Base-by-base conservation (phyloP, 2,797 vertebrate species). In the Myotis vivesi region DNA sequence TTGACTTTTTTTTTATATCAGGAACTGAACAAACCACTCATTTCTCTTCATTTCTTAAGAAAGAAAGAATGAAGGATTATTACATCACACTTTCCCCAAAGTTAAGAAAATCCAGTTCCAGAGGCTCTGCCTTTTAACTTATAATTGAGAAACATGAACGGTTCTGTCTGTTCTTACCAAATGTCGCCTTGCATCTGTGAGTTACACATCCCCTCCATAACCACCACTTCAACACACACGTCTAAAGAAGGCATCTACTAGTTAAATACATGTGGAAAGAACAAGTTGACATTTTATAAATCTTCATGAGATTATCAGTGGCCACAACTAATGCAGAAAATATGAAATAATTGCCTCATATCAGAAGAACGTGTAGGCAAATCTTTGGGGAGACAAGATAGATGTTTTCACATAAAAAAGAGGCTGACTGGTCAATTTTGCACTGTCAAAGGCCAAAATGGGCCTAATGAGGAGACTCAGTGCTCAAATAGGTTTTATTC, bases 81-180 rank as follows among this genome's bases (percentile, higher is more conserved):
- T 97, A 85, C 15, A 17, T 97, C 97, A 98, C 97, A 97, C 97
- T 97, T 96, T 97, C 57, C 82, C 95, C 82, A 95, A 97, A 95
- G 94, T 96, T 87, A 94, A 98, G 89, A 94, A 92, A 97, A 92
- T 41, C 36, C 66, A 93, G 75, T 85, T 94, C 82, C 95, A 87
- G 88, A 95, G 82, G 9, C 55, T 91, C 57, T 64, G 57, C 71
- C 82, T 97, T 96, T 97, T 94, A 94, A 96, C 85, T 93, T 90
- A 33, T 83, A 94, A 96, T 86, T 94, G 93, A 96, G 92, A 93
- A 94, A 83, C 68, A 84, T 57, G 87, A 90, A 68, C 0, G 1
- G 76, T 38, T 92, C 89, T 95, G 51, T 80, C 38, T 57, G 73
- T 92, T 95, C 81, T 71, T 90, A 85, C 53, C 55, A 87, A 80